Base-by-base conservation (phyloP, 2,888 invertebrate genomes). In the Lottia scabra region DNA sequence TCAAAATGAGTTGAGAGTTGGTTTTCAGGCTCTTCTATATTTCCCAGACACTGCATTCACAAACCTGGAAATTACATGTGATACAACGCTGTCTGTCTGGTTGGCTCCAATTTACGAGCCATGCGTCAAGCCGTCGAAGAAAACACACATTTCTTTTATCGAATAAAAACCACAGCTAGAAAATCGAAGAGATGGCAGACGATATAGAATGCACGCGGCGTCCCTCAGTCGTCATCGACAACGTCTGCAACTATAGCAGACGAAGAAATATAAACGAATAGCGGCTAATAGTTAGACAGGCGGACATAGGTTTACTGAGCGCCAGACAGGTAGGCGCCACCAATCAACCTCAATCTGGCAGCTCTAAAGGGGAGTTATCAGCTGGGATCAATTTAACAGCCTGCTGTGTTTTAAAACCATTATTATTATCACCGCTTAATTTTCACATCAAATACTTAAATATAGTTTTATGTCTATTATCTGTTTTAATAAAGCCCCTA, bases 81-180 rank as follows among this genome's bases (percentile, higher is more conserved):
- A 56, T 56, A 56, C 56, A 12, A 23, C 56, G 56, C 56, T 56
- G 56, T 56, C 56, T 56, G 56, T 56, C 56, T 56, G 56, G 56
- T 56, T 56, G 56, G 23, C 56, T 23, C 56, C 56, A 13, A 56
- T 56, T 56, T 56, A 56, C 56, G 56, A 56, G 56, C 56, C 56
- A 56, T 56, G 56, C 56, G 56, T 56, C 56, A 56, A 56, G 56
- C 56, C 56, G 23, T 23, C 56, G 56, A 56, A 56, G 56, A 56
- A 56, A 56, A 56, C 56, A 56, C 56, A 56, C 56, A 56, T 56
- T 56, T 56, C 56, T 56, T 56, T 56, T 56, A 56, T 56, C 56
- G 56, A 56, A 23, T 56, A 56, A 56, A 38, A 56, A 56, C 56
- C 56, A 56, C 56, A 23, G 23, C 56, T 56, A 19, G 56, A 56